phyloP scores from a whole-genome alignment of 2,797 vertebrate species.

The Champsocephalus esox region DNA sequence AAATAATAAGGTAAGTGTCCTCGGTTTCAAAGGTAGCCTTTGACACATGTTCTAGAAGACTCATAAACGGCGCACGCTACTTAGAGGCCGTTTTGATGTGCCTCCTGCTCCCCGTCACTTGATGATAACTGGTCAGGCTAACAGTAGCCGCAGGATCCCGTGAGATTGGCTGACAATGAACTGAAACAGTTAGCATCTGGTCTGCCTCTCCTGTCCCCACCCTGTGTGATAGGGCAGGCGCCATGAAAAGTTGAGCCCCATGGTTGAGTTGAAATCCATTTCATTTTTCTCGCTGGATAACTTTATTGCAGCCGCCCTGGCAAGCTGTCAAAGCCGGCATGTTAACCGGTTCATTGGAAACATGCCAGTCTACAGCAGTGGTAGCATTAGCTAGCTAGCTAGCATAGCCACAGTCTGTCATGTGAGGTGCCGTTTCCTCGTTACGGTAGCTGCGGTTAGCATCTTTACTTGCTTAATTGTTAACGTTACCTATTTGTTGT shows the following conservation, averaged over 20 bases:
- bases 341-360: not conserved
- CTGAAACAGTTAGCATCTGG: slow-evolving; percentile 40
- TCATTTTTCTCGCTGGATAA: not conserved
- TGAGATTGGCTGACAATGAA: slow-evolving; percentile 64
- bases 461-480: not conserved
- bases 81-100: too few species aligned
- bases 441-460: not conserved
- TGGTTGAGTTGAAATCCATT: not conserved
- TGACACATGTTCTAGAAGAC: rapidly evolving
- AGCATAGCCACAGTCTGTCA: not conserved
- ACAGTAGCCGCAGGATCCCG: slow-evolving; percentile 50
- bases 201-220: slow-evolving; percentile 61
- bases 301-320: not conserved
- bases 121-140: slow-evolving; percentile 59
- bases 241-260: slow-evolving; percentile 33
- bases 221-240: slow-evolving; percentile 45
- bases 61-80: rapidly evolving
- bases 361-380: slow-evolving; percentile 1
- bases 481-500: not conserved
- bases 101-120: not conserved
- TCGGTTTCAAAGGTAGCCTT: rapidly evolving
- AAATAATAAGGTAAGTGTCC: slow-evolving; percentile 58
- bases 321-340: not conserved
- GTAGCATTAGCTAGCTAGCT: not conserved
- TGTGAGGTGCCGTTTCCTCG: not conserved